Evolutionary conservation across 1,140 invertebrate genomes (phyloP).

Genomic region (Meloidogyne chitwoodi): DNA sequence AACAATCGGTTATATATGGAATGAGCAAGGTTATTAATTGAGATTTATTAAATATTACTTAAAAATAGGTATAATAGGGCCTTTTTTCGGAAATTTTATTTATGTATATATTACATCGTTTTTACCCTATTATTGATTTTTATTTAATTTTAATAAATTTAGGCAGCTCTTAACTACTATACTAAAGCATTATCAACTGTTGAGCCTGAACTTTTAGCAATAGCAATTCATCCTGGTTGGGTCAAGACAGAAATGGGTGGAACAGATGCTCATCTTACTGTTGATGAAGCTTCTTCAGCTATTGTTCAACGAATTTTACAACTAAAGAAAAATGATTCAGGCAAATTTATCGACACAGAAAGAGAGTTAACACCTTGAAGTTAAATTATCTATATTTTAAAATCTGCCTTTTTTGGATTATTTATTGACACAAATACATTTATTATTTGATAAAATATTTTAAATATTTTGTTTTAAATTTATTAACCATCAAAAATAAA

Average conservation of each 20-base stretch:
- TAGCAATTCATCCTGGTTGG: constrained; percentile 22
- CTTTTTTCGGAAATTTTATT: too few species aligned
- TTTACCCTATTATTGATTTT: too few species aligned
- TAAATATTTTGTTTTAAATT: too few species aligned
- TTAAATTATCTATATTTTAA: too few species aligned
- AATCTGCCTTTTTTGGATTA: too few species aligned
- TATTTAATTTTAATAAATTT: background rate
- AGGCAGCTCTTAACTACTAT: constrained; percentile 26
- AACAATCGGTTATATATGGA: constrained; percentile 21
- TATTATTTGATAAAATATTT: too few species aligned
- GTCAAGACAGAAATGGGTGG: constrained; percentile 27
- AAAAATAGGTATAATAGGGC: too few species aligned
- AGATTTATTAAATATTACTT: too few species aligned
- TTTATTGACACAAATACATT: too few species aligned
- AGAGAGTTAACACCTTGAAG: too few species aligned
- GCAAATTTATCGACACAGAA: background rate
- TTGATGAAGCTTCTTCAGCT: constrained; percentile 2
- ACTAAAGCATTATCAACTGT: constrained; percentile 15
- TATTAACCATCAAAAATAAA: too few species aligned
- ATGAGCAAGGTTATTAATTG: constrained; percentile 32
- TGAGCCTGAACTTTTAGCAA: constrained; percentile 4
- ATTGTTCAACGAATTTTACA: constrained; percentile 4
- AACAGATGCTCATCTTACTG: background rate
- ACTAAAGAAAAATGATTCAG: constrained; percentile 20
- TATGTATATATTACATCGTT: too few species aligned